phyloP scores from a whole-genome alignment of 2,888 invertebrate species.

The Campoplex capitator region DNA sequence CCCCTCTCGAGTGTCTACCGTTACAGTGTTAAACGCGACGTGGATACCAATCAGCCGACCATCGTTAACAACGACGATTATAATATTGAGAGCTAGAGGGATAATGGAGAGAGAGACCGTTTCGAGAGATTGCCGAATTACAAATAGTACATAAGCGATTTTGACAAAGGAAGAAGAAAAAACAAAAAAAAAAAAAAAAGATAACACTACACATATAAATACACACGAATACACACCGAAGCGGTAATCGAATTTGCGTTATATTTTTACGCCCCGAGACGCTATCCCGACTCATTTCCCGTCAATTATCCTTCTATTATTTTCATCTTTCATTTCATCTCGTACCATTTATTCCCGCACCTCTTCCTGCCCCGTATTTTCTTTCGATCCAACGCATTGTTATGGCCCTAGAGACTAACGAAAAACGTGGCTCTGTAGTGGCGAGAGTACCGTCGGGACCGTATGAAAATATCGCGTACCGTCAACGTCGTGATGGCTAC shows the following conservation, averaged over 20 bases:
- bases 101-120: slow-evolving; percentile 46
- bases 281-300: not conserved
- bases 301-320: slow-evolving; percentile 5
- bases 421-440: not conserved
- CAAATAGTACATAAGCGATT: slow-evolving; percentile 29
- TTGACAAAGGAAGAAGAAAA: not conserved
- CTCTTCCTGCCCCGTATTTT: not conserved
- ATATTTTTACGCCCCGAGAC: slow-evolving; percentile 21
- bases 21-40: slow-evolving; percentile 17
- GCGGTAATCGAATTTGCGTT: slow-evolving; percentile 27
- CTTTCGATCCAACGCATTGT: not conserved
- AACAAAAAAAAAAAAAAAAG: not conserved
- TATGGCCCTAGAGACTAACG: not conserved
- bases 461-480: too few species aligned
- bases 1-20: slow-evolving; percentile 23
- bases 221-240: slow-evolving; percentile 25
- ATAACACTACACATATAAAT: slow-evolving; percentile 17
- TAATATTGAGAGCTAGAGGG: slow-evolving; percentile 29
- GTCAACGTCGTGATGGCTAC: not conserved
- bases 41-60: slow-evolving; percentile 12
- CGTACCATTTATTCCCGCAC: not conserved
- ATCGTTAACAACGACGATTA: slow-evolving; percentile 43
- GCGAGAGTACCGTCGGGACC: too few species aligned
- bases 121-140: slow-evolving; percentile 56
- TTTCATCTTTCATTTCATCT: not conserved